A percentile compares a stretch with the other conserved stretches of the same genome.
Evolutionary conservation across 2,113 vertebrate genomes (phyloP).

Genomic region (Forbesichthys agassizii): DNA sequence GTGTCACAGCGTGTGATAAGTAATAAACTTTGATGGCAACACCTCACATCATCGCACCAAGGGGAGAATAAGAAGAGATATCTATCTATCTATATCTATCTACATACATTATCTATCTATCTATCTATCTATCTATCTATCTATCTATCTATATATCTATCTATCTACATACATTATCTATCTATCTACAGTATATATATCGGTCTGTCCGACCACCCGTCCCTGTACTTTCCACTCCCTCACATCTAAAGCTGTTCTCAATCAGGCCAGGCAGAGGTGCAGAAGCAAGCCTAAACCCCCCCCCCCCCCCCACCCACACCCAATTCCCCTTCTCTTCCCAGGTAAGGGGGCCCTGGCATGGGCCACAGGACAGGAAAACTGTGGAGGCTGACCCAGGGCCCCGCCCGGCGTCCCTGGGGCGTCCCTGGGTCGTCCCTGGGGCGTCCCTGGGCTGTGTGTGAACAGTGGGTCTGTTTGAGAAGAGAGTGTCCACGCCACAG

Average conservation of each 20-base stretch:
- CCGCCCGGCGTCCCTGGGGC: slow-evolving; percentile 11
- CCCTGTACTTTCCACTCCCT: background rate
- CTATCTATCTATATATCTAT: slow-evolving; percentile 1
- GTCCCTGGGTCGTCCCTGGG: slow-evolving; percentile 31
- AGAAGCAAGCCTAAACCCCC: slow-evolving; percentile 2
- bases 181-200: slow-evolving; percentile 1
- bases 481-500: slow-evolving; percentile 72
- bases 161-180: background rate
- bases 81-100: slow-evolving; percentile 16
- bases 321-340: slow-evolving; percentile 38
- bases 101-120: background rate
- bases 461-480: slow-evolving; percentile 72
- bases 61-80: background rate
- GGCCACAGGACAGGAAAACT: slow-evolving; percentile 53
- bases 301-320: too few relatives aligned
- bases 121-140: background rate
- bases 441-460: slow-evolving; percentile 64
- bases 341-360: slow-evolving; percentile 40
- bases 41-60: slow-evolving; percentile 20
- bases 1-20: slow-evolving; percentile 62
- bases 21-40: slow-evolving; percentile 67
- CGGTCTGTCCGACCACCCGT: background rate
- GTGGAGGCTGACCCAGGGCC: slow-evolving; percentile 66
- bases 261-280: slow-evolving; percentile 23
- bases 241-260: slow-evolving; percentile 24